Base-by-base conservation (phyloP, 1,140 invertebrate genomes). In the Drosophila guanche region DNA sequence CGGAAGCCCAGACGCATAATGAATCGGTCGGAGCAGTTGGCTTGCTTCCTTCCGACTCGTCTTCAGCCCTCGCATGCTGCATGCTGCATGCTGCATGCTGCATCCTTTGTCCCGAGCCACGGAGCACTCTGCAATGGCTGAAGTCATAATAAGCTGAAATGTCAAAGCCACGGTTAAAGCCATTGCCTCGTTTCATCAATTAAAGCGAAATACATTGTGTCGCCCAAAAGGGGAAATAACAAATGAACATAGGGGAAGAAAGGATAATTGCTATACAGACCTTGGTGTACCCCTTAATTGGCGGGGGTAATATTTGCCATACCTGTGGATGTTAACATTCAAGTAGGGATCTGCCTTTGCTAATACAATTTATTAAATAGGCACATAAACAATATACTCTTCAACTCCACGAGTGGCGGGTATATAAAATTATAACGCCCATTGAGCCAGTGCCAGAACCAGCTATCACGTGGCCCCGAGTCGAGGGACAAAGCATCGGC, bases 41-140 rank as follows among this genome's bases (percentile, higher is more conserved):
- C 45, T 40, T 52, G 68, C 46, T 77, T 85, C 83, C 81, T 81
- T 88, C 69, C 83, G 76, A 40, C 67, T 63, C 83, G 76, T 41
- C 67, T 63, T 57, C 45, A 66, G 62, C 41, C 63, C 23, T 42
- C 43, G 42, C 65, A 61, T 69, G 68, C 50, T 57, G 53, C 59
- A 55, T 25, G n/a, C n/a, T 69, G 33, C 65, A 58, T 63, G 37
- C 50, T 65, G 61, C 50, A 66, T 53, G 43, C 50, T 57, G 53
- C 59, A 55, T 25, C 59, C 68, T 48, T 27, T 67, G 20, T 42
- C 16, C 12, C 37, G 43, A 23, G 10, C 33, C 10, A 10, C 33
- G 10, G 33, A 37, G 33, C 33, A 3, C 10, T 12, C 10, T 37
- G 0, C 25, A 27, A 25, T 3, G 53, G 41, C 27, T 63, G 37